phyloP scores from a whole-genome alignment of 2,888 invertebrate species.

The Temnothorax rugatulus region DNA sequence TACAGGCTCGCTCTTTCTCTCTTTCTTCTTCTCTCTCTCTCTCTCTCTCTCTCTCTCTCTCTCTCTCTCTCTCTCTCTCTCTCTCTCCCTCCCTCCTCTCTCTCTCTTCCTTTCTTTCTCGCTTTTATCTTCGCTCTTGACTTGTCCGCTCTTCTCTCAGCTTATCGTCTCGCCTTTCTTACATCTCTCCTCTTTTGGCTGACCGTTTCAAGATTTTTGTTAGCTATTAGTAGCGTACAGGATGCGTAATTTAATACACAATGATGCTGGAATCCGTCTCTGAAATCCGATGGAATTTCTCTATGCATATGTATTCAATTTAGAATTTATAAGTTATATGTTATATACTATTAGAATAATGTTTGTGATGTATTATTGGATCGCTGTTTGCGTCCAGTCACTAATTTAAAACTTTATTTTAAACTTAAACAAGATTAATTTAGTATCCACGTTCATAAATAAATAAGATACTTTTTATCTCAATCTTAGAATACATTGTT shows the following conservation, averaged over 20 bases:
- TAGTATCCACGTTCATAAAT: neutral
- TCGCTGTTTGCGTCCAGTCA: neutral
- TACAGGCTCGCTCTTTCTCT: constrained; percentile 4
- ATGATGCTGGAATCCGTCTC: neutral
- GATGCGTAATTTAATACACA: neutral
- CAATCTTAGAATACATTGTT: neutral
- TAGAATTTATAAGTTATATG: neutral
- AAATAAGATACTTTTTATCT: neutral
- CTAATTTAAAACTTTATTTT: neutral
- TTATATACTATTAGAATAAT: neutral
- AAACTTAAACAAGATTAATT: neutral
- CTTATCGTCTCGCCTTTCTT: constrained; percentile 46
- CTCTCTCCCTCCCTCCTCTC: neutral
- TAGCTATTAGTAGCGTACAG: constrained; percentile 5
- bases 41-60: neutral
- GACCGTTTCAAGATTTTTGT: constrained; percentile 48
- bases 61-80: neutral
- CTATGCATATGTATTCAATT: neutral
- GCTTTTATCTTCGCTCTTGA: constrained; percentile 40
- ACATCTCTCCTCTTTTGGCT: constrained; percentile 31
- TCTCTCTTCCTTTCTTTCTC: neutral
- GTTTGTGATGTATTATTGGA: neutral
- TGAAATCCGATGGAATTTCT: neutral
- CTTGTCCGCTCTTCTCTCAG: constrained; percentile 32
- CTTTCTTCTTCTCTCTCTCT: too few species aligned